Percentiles rank a stretch among this genome's conserved stretches.
These are phyloP conservation scores for Lepidostoma basale DNA, from an alignment of 1,140 invertebrate genomes.

Conservation along the genomic window DNA sequence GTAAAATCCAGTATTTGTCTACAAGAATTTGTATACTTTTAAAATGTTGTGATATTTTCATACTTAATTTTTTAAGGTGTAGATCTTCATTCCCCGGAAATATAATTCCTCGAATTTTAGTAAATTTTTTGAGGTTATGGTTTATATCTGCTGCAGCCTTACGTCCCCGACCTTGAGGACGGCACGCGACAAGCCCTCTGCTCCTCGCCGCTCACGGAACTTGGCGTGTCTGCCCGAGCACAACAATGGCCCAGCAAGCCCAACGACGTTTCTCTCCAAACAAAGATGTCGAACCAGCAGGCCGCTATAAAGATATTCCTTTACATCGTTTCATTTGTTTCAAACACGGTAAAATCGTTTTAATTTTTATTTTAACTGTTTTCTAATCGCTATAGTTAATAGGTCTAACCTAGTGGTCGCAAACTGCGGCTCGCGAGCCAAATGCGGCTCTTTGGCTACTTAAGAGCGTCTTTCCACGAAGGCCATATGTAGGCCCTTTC, in stretches of 20 bases:
- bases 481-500: neutral
- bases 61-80: neutral
- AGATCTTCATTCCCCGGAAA: neutral
- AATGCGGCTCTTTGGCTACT: too few species aligned
- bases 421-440: too few species aligned
- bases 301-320: neutral
- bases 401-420: neutral
- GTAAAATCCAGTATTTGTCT: neutral
- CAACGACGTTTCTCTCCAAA: neutral
- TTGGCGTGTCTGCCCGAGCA: conserved; percentile 18
- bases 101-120: too few species aligned
- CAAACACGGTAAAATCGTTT: neutral
- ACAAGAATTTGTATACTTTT: neutral
- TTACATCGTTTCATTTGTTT: neutral
- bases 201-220: conserved; percentile 19
- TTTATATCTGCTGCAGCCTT: neutral
- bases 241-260: conserved; percentile 8
- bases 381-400: neutral
- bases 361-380: neutral
- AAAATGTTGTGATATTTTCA: neutral
- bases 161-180: neutral
- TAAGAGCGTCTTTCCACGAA: too few species aligned
- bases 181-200: conserved; percentile 22
- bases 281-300: neutral
- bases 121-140: too few species aligned